These are phyloP conservation scores for Aspiorhynchus laticeps DNA, from an alignment of 2,113 vertebrate genomes.

Conservation along the genomic window DNA sequence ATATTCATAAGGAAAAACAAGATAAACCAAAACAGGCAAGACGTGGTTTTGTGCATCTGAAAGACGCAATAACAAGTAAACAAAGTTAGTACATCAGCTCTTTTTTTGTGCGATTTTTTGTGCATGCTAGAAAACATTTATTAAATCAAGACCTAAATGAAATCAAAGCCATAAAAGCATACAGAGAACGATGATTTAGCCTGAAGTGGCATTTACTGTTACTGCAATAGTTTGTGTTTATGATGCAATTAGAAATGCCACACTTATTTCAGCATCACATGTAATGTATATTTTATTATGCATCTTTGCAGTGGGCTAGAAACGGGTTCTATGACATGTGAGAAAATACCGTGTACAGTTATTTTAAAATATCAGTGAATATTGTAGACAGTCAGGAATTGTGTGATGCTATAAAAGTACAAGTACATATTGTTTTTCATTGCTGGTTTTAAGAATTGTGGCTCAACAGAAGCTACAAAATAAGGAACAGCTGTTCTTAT, in stretches of 20 bases:
- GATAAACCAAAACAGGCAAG: neutral
- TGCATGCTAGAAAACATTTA: neutral
- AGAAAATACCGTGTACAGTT: neutral
- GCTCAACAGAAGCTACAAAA: neutral
- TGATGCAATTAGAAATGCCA: constrained; percentile 11
- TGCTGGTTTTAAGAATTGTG: neutral
- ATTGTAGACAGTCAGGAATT: neutral
- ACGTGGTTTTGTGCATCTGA: neutral
- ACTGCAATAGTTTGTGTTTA: neutral
- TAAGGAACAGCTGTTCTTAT: neutral
- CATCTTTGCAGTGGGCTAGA: neutral
- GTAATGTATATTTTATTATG: constrained; percentile 6
- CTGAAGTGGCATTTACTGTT: constrained; percentile 7
- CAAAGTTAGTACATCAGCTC: neutral
- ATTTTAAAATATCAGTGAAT: neutral
- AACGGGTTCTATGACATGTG: neutral
- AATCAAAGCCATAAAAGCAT: neutral
- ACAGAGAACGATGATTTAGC: neutral
- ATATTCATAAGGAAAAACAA: neutral
- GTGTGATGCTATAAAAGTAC: neutral
- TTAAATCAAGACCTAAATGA: neutral
- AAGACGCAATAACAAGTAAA: neutral
- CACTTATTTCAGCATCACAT: neutral
- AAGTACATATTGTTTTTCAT: neutral
- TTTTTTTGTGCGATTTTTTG: neutral